Evolutionary conservation across 2,888 invertebrate genomes (phyloP).

Genomic region (Spisula solida): DNA sequence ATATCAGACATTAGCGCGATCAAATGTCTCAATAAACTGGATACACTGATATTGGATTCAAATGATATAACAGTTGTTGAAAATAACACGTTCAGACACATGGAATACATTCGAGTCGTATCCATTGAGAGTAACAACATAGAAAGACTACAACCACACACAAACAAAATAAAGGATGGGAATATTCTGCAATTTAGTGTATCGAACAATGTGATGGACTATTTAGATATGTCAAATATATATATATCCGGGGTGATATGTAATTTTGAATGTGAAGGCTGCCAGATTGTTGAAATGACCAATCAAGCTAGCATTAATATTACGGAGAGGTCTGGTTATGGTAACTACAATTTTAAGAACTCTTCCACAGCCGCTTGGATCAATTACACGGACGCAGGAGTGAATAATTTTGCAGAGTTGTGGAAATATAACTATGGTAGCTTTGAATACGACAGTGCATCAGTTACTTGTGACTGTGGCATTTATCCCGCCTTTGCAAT

Average conservation of each 20-base stretch:
- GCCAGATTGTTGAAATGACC: constrained; percentile 24
- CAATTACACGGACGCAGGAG: constrained; percentile 33
- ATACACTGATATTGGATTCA: constrained; percentile 46
- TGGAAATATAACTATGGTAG: not conserved
- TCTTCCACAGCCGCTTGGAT: constrained; percentile 31
- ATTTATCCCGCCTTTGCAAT: constrained; percentile 30
- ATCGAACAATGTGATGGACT: constrained; percentile 44
- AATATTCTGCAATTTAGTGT: constrained; percentile 50
- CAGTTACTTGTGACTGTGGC: constrained; percentile 43
- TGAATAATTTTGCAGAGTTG: constrained; percentile 26
- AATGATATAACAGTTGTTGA: constrained; percentile 44
- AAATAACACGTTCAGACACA: constrained; percentile 45
- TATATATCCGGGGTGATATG: constrained; percentile 50
- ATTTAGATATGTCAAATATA: constrained; percentile 50
- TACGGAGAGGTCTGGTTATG: constrained; percentile 36
- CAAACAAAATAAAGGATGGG: constrained; percentile 28
- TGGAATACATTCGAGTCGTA: constrained; percentile 45
- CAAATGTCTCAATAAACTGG: constrained; percentile 44
- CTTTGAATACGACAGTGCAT: not conserved
- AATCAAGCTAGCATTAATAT: constrained; percentile 15
- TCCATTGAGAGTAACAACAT: constrained; percentile 51
- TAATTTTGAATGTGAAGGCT: constrained; percentile 37
- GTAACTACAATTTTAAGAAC: constrained; percentile 34
- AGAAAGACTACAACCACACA: constrained; percentile 40
- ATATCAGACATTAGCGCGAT: constrained; percentile 28